These are phyloP conservation scores for Heliconius eleuchia DNA, from an alignment of 1,140 invertebrate genomes.

Conservation along the genomic window DNA sequence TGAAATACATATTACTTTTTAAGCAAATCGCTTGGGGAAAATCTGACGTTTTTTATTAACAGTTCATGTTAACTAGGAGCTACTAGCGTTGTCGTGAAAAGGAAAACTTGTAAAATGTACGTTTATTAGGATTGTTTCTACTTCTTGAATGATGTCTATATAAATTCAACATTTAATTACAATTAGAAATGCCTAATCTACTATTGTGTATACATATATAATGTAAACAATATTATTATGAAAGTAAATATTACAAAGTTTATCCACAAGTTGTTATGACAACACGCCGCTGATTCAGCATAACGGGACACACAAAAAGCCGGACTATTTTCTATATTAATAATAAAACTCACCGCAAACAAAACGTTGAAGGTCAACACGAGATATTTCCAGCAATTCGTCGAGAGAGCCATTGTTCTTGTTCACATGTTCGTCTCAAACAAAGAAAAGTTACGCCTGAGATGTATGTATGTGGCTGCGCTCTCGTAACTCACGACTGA, in stretches of 20 bases:
- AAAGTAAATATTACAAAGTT: slow-evolving; percentile 17
- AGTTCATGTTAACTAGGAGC: not conserved
- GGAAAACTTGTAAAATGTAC: slow-evolving; percentile 36
- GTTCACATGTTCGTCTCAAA: slow-evolving; percentile 76
- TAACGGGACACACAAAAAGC: slow-evolving; percentile 50
- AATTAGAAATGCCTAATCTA: not conserved
- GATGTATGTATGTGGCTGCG: slow-evolving; percentile 67
- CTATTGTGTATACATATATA: not conserved
- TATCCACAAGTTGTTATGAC: slow-evolving; percentile 65
- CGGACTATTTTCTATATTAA: slow-evolving; percentile 38
- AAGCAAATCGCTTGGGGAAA: not conserved
- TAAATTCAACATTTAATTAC: not conserved
- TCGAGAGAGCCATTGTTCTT: slow-evolving; percentile 72
- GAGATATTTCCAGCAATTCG: slow-evolving; percentile 79
- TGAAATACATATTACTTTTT: slow-evolving; percentile 1
- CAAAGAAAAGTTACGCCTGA: slow-evolving; percentile 73
- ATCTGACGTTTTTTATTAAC: not conserved
- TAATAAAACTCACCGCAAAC: slow-evolving; percentile 71
- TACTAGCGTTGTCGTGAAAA: slow-evolving; percentile 48
- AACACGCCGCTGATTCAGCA: slow-evolving; percentile 60
- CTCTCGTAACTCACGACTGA: slow-evolving; percentile 55
- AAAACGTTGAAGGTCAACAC: slow-evolving; percentile 76
- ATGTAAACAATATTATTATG: not conserved
- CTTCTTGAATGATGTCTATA: not conserved
- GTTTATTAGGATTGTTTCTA: not conserved